These are phyloP conservation scores for Lagopus leucura DNA, from an alignment of 2,113 vertebrate species.

Conservation along the genomic window DNA sequence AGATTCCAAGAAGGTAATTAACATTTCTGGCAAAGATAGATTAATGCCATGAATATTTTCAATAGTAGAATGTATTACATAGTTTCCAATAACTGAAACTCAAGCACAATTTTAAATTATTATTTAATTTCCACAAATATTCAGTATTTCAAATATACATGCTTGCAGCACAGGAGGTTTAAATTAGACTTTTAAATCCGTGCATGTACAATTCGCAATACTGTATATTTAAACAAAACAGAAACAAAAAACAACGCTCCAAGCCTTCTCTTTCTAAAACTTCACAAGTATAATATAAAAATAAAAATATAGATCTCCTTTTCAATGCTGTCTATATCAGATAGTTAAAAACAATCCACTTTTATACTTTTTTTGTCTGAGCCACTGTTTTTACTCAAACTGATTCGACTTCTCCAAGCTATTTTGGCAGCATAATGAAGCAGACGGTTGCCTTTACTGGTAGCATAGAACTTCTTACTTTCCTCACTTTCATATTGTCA, in stretches of 20 bases:
- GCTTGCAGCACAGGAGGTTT: neutral
- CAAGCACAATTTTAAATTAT: neutral
- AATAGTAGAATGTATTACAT: neutral
- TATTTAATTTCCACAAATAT: neutral
- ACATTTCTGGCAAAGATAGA: neutral
- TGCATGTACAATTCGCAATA: neutral
- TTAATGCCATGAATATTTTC: neutral
- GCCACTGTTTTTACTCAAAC: neutral
- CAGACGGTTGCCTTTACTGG: neutral
- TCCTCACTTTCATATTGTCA: neutral
- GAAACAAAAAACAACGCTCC: neutral
- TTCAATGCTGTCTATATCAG: neutral
- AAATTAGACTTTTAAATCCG: neutral
- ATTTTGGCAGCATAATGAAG: neutral
- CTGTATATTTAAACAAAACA: neutral
- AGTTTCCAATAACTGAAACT: neutral
- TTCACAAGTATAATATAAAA: neutral
- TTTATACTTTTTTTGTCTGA: neutral
- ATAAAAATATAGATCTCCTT: neutral
- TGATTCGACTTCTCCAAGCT: neutral
- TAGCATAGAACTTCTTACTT: neutral
- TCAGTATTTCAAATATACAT: neutral
- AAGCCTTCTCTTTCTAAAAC: fast-evolving
- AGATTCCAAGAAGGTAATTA: constrained; percentile 88
- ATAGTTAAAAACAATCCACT: neutral